These are phyloP conservation scores for Lasioglossum zephyrum DNA, from an alignment of 2,888 invertebrate genomes.

Conservation along the genomic window DNA sequence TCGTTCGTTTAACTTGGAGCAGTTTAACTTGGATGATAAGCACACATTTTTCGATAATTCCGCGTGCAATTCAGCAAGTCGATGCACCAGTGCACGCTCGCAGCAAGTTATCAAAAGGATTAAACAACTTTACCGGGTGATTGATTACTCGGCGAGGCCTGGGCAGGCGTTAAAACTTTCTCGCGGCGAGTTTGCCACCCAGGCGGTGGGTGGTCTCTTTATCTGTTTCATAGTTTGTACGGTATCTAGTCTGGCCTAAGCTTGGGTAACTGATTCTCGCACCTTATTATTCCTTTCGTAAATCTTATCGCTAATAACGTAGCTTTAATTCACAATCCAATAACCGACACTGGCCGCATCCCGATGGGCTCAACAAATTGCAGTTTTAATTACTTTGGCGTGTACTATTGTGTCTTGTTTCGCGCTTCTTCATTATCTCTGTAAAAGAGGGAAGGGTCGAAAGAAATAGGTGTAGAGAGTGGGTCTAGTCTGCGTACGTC, in stretches of 20 bases:
- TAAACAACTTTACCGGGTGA: constrained; percentile 80
- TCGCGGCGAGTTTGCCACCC: constrained; percentile 73
- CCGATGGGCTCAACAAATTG: constrained; percentile 37
- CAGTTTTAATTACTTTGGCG: constrained; percentile 44
- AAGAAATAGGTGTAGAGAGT: not conserved
- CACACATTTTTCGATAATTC: constrained; percentile 17
- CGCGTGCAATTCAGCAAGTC: constrained; percentile 34
- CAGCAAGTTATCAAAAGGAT: constrained; percentile 77
- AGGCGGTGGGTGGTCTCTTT: constrained; percentile 69
- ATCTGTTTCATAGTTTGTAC: constrained; percentile 48
- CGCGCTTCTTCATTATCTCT: constrained; percentile 17
- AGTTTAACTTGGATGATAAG: not conserved
- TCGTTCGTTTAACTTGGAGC: not conserved
- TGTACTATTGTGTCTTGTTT: constrained; percentile 20
- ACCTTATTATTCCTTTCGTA: constrained; percentile 34
- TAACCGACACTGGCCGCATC: constrained; percentile 20
- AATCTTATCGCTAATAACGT: constrained; percentile 37
- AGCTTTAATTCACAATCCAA: constrained; percentile 26
- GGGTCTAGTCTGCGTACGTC: constrained; percentile 18
- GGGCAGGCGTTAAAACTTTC: constrained; percentile 77
- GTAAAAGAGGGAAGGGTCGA: not conserved
- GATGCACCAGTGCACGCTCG: constrained; percentile 40
- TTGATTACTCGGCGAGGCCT: constrained; percentile 77
- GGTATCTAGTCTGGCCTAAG: constrained; percentile 38
- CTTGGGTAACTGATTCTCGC: constrained; percentile 28